phyloP scores from a whole-genome alignment of 2,113 vertebrate species.

The Callipepla squamata region DNA sequence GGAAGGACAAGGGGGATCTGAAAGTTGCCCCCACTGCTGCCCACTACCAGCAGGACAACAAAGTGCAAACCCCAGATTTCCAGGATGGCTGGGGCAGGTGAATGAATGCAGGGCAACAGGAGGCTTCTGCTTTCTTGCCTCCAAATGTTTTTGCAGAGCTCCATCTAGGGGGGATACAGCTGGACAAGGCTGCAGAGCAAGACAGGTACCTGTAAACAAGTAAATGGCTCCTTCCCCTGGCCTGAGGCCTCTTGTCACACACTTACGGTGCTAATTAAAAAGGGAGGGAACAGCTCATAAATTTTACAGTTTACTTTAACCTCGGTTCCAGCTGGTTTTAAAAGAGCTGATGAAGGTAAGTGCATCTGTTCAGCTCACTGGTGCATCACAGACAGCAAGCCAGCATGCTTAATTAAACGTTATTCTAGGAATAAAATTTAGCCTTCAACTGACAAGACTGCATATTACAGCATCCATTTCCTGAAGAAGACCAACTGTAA shows the following conservation, averaged over 20 bases:
- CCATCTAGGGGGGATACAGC: conserved; percentile 61
- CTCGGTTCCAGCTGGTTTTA: conserved; percentile 62
- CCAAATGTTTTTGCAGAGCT: conserved; percentile 66
- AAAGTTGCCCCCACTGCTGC: background rate
- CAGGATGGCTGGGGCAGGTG: background rate
- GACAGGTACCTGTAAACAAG: background rate
- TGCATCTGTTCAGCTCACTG: conserved; percentile 77
- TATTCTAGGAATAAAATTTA: conserved; percentile 80
- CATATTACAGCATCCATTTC: conserved; percentile 78
- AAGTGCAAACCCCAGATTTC: background rate
- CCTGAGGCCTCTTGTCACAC: background rate
- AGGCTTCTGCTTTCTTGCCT: background rate
- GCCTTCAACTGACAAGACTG: conserved; percentile 73
- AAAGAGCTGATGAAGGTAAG: conserved; percentile 73
- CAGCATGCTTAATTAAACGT: conserved; percentile 86
- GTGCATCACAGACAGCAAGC: conserved; percentile 71
- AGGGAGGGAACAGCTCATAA: conserved; percentile 65
- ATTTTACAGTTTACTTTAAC: conserved; percentile 69
- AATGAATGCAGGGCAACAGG: background rate
- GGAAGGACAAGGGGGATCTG: background rate
- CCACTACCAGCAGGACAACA: background rate
- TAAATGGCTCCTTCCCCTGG: conserved; percentile 26
- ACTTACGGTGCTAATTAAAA: conserved; percentile 11
- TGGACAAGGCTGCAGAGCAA: background rate
- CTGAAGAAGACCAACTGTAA: conserved; percentile 76